Evolutionary conservation across 2,888 invertebrate genomes (phyloP).

Genomic region (Acleris laterana): DNA sequence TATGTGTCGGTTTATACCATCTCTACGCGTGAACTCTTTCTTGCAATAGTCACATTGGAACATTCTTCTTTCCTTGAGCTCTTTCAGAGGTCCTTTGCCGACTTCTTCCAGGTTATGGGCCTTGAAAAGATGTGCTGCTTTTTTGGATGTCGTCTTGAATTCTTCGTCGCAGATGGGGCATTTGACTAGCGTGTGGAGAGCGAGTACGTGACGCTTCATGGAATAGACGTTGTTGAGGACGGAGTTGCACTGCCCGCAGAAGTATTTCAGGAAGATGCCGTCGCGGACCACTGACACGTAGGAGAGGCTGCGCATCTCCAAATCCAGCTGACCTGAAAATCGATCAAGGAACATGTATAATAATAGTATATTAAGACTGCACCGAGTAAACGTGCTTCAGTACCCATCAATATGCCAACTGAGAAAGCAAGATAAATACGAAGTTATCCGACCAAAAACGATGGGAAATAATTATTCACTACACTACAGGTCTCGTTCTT

Average conservation of each 20-base stretch:
- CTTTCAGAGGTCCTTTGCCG: neutral
- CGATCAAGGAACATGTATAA: neutral
- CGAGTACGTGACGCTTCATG: conserved; percentile 8
- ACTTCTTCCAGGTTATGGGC: conserved; percentile 11
- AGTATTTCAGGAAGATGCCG: conserved; percentile 4
- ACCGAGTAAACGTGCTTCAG: too few species aligned
- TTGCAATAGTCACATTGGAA: conserved; percentile 11
- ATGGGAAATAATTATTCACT: too few species aligned
- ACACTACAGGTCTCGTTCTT: too few species aligned
- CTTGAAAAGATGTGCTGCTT: conserved; percentile 11
- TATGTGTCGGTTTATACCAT: conserved; percentile 12
- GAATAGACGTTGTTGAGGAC: neutral
- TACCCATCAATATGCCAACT: too few species aligned
- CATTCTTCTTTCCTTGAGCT: neutral
- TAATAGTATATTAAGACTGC: too few species aligned
- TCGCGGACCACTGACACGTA: conserved; percentile 6
- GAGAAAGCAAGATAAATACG: too few species aligned
- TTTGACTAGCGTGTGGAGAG: conserved; percentile 9
- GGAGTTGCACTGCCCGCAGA: conserved; percentile 11
- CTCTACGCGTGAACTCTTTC: neutral
- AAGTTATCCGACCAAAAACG: too few species aligned
- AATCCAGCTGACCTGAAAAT: conserved; percentile 11
- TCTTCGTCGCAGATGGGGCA: conserved; percentile 26
- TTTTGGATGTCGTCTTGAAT: conserved; percentile 4
- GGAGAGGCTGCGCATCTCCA: conserved; percentile 5